phyloP scores from a whole-genome alignment of 1,140 invertebrate species.

The Drosophila hydei region DNA sequence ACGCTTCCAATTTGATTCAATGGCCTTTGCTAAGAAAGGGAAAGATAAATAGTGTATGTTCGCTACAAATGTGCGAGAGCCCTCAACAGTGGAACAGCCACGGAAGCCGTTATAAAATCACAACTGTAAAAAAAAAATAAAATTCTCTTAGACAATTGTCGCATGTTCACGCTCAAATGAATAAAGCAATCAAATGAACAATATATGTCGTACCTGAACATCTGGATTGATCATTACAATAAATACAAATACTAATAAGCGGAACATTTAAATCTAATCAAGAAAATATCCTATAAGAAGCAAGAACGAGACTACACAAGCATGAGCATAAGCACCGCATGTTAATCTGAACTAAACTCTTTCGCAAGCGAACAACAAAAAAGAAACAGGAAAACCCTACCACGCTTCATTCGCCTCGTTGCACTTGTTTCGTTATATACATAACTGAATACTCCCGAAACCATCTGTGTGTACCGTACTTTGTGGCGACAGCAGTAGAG shows the following conservation, averaged over 20 bases:
- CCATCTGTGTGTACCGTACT: constrained; percentile 13
- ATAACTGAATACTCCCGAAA: constrained; percentile 11
- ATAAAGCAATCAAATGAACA: not conserved
- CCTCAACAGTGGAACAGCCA: not conserved
- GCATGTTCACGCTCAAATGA: constrained; percentile 1
- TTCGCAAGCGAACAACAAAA: constrained; percentile 42
- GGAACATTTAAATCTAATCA: constrained; percentile 14
- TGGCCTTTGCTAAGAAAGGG: constrained; percentile 5
- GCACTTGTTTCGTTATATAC: constrained; percentile 11
- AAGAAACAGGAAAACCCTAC: constrained; percentile 27
- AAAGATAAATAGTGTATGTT: constrained; percentile 5
- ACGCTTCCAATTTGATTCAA: constrained; percentile 36
- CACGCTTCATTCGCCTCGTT: constrained; percentile 31
- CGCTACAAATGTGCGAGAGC: constrained; percentile 15
- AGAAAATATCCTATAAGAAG: constrained; percentile 13
- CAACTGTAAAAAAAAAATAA: constrained; percentile 13
- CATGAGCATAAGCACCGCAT: constrained; percentile 28
- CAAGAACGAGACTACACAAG: not conserved
- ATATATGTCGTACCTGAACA: constrained; percentile 2
- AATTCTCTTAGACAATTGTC: not conserved
- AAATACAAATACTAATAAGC: not conserved
- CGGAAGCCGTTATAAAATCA: constrained; percentile 11
- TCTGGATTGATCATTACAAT: not conserved
- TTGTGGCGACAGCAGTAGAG: not conserved
- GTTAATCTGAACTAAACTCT: constrained; percentile 42